Evolutionary conservation across 1,140 invertebrate genomes (phyloP).

Genomic region (Drosophila equinoxialis): DNA sequence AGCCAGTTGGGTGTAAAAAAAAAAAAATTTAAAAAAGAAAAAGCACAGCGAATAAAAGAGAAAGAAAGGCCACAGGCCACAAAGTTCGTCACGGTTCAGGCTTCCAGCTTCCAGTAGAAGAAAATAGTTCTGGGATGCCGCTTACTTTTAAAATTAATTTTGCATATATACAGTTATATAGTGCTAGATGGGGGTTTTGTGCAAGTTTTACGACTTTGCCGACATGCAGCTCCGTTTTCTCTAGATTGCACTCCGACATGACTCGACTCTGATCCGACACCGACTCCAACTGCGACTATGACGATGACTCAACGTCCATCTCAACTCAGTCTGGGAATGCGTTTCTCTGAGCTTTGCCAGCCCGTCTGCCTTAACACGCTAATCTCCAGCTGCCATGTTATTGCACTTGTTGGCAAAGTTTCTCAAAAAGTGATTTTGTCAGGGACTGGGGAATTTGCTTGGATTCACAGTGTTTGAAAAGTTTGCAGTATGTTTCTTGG

Average conservation of each 20-base stretch:
- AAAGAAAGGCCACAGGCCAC: slow-evolving; percentile 40
- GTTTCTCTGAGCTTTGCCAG: slow-evolving; percentile 7
- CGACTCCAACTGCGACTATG: not conserved
- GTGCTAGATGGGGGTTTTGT: slow-evolving; percentile 16
- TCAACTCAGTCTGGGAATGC: not conserved
- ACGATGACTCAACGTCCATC: not conserved
- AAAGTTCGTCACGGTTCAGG: slow-evolving; percentile 51
- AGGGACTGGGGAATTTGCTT: slow-evolving; percentile 34
- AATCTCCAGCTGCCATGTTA: slow-evolving; percentile 80
- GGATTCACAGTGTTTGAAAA: slow-evolving; percentile 35
- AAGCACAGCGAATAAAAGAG: not conserved
- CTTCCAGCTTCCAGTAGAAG: slow-evolving; percentile 18
- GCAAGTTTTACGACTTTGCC: slow-evolving; percentile 71
- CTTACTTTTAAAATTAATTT: slow-evolving; percentile 78
- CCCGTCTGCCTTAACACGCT: slow-evolving; percentile 65
- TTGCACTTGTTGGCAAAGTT: slow-evolving; percentile 79
- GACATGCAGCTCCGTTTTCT: slow-evolving; percentile 36
- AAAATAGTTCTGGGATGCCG: slow-evolving; percentile 59
- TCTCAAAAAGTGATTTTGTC: slow-evolving; percentile 77
- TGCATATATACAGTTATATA: slow-evolving; percentile 53
- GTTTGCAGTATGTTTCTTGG: slow-evolving; percentile 74
- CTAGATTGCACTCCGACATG: not conserved
- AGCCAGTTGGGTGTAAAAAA: slow-evolving; percentile 51
- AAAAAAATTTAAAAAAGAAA: not conserved
- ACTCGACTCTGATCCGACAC: not conserved